Conservation (phyloP, 2,888 invertebrate genomes). For the Temnothorax rugatulus region DNA sequence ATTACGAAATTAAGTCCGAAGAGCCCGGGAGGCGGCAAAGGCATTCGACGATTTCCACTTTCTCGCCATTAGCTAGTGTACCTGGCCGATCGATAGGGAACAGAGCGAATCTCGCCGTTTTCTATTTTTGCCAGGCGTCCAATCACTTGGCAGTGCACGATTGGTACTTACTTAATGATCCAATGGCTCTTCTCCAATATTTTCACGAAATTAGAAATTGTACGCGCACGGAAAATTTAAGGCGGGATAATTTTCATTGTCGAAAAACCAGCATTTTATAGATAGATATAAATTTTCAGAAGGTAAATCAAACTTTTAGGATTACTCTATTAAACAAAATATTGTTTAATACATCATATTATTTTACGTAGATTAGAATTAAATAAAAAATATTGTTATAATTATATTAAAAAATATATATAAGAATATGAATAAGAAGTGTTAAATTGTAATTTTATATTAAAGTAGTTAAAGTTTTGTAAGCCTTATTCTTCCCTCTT, state of each 20-base stretch:
- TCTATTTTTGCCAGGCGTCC: conserved; percentile 46
- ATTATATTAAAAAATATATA: neutral
- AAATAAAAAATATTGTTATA: neutral
- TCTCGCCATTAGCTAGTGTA: conserved; percentile 52
- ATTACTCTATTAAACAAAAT: neutral
- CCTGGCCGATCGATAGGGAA: conserved; percentile 53
- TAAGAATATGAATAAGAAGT: neutral
- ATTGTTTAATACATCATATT: neutral
- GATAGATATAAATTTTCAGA: neutral
- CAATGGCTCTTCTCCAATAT: conserved; percentile 50
- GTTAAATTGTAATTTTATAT: neutral
- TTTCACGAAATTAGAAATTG: conserved; percentile 44
- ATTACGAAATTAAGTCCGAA: conserved; percentile 73
- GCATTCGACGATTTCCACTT: conserved; percentile 55
- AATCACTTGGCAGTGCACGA: conserved; percentile 50
- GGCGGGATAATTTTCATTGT: neutral
- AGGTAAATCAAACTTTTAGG: neutral
- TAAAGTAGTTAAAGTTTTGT: neutral
- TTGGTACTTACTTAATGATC: conserved; percentile 55
- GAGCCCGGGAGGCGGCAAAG: conserved; percentile 23
- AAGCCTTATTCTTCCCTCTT: neutral
- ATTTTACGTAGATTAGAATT: neutral
- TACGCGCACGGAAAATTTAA: conserved; percentile 29
- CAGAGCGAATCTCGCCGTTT: conserved; percentile 35
- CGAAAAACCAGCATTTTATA: neutral